Evolutionary conservation across 2,888 invertebrate species (phyloP), one percentile per base, ranked within the genome.

Genomic region (Nineta flava): DNA sequence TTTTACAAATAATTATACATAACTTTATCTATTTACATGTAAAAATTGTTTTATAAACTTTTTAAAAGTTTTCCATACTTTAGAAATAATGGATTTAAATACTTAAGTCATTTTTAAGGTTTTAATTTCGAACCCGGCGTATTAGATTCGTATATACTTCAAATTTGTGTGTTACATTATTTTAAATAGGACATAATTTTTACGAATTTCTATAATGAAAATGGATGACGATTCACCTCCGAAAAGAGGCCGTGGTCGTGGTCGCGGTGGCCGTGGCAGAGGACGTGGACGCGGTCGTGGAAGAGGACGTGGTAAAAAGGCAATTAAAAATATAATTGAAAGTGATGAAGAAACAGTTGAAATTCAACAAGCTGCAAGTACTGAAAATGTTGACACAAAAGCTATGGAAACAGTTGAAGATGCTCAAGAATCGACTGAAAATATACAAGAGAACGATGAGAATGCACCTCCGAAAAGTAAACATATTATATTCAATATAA

Each of bases 251-350:
- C 76, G 86, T 49, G 84, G 85, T 16, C 71, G 87, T 58, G 81
- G 84, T 46, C 74, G 86, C 32, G 86, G 87, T n/a, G 84, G 86
- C 32, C 73, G 86, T 34, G 84, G 85, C 19, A 77, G 87, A 32
- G 85, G 86, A 48, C 73, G 87, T 53, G 83, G 85, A 35, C 69
- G 83, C 46, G 83, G 82, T n/a, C 64, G 79, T 51, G 77, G 81
- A 10, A 73, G 83, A 51, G 83, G 83, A 32, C 70, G 83, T 54
- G 79, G 81, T 7, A 84, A 83, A 63, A 87, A 84, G 64, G 81
- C 81, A 47, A 74, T 78, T 1, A 83, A 83, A 69, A 79, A 82
- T 19, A 71, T 75, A n/a, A 70, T 80, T 70, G 56, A 79, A 74
- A 63, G 80, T 73, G 68, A 68, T 34, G 76, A 75, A 57, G 77